phyloP scores from a whole-genome alignment of 2,888 invertebrate genomes.

The Lobophora halterata region DNA sequence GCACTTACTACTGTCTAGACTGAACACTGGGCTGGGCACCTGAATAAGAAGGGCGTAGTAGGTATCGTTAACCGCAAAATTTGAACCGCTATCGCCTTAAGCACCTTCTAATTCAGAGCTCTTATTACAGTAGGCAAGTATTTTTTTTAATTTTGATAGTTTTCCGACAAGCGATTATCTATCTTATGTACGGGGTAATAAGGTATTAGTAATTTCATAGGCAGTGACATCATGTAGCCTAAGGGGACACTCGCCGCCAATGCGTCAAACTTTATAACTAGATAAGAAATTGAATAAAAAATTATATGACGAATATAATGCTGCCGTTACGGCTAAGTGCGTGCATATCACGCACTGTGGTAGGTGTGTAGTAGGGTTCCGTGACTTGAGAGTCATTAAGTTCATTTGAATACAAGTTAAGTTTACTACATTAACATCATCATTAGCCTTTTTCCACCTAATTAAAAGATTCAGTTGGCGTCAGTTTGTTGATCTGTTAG shows the following conservation, averaged over 20 bases:
- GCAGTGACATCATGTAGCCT: slow-evolving; percentile 32
- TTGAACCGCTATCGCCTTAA: slow-evolving; percentile 22
- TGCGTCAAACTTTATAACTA: slow-evolving; percentile 45
- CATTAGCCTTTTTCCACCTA: too few species aligned
- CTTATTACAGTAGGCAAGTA: slow-evolving; percentile 14
- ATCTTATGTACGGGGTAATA: slow-evolving; percentile 1
- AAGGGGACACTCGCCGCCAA: slow-evolving; percentile 40
- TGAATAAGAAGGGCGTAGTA: slow-evolving; percentile 40
- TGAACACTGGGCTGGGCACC: slow-evolving; percentile 16
- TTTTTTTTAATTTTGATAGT: slow-evolving; percentile 8
- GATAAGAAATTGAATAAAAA: slow-evolving; percentile 35
- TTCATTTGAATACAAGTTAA: too few species aligned
- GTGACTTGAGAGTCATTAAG: too few species aligned
- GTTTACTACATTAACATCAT: too few species aligned
- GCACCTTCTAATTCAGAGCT: slow-evolving; percentile 19
- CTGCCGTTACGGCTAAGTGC: too few species aligned
- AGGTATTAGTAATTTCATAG: not conserved
- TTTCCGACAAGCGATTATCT: slow-evolving; percentile 2
- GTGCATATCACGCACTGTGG: too few species aligned
- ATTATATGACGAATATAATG: slow-evolving; percentile 18
- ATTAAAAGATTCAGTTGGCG: too few species aligned
- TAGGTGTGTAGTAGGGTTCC: too few species aligned
- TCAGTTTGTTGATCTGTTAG: too few species aligned
- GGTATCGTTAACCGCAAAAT: slow-evolving; percentile 29
- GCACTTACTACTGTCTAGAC: too few species aligned